Evolutionary conservation across 2,797 vertebrate genomes (phyloP).

Genomic region (Bradypus variegatus): DNA sequence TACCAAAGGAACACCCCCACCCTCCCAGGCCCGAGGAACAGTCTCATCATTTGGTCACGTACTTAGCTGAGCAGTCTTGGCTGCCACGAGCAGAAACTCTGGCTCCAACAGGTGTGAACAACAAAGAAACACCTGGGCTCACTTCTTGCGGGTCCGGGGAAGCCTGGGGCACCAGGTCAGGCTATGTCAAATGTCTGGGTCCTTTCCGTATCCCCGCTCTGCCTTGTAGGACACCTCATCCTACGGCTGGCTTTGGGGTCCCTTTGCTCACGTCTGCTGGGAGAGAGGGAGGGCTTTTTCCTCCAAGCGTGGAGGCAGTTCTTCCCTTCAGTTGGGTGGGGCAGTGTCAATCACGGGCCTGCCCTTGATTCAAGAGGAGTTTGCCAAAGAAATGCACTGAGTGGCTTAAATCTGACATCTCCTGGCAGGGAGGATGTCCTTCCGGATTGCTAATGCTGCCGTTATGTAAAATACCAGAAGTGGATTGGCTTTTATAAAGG

Average conservation of each 20-base stretch:
- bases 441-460: too few species aligned
- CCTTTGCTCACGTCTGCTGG: neutral
- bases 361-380: neutral
- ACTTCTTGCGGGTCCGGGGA: neutral
- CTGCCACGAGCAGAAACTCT: neutral
- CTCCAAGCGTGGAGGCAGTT: neutral
- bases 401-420: neutral
- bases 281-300: neutral
- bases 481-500: too few species aligned
- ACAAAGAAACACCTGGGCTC: neutral
- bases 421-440: neutral
- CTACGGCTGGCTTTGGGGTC: neutral
- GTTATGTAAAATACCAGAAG: too few species aligned
- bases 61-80: neutral
- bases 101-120: neutral
- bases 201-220: neutral
- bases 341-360: neutral
- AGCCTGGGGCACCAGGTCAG: neutral
- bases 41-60: fast-evolving
- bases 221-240: neutral
- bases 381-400: neutral
- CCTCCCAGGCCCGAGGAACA: fast-evolving
- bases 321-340: neutral
- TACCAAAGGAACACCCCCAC: neutral
- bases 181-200: neutral